Percentiles rank a stretch among this genome's conserved stretches.
phyloP scores from a whole-genome alignment of 1,140 invertebrate species.

The Drosophila bifasciata region DNA sequence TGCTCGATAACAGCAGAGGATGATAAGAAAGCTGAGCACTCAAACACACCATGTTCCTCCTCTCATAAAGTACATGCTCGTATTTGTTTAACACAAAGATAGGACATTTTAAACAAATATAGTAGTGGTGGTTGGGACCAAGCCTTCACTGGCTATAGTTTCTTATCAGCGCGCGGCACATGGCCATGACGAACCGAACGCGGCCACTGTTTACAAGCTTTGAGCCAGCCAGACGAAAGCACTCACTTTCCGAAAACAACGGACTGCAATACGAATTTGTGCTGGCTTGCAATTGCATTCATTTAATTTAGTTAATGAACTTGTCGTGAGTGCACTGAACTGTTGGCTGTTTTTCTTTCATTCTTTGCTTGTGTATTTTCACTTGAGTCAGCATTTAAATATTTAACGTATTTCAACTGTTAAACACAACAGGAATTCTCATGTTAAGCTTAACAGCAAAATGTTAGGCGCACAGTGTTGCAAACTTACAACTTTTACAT shows the following conservation, averaged over 20 bases:
- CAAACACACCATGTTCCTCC: no score
- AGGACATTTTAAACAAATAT: conserved; percentile 5
- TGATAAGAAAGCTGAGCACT: conserved; percentile 35
- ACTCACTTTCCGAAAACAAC: no score
- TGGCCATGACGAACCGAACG: no score
- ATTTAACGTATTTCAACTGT: conserved; percentile 5
- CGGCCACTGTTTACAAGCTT: no score
- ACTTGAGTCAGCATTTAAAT: conserved; percentile 36
- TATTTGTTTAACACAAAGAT: conserved; percentile 10
- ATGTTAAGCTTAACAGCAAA: not conserved
- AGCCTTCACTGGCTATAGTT: no score
- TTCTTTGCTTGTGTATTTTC: conserved; percentile 32
- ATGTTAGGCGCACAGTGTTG: conserved; percentile 4
- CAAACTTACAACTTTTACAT: not conserved
- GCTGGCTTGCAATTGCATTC: conserved; percentile 49
- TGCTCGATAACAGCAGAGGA: conserved; percentile 34
- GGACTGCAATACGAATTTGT: not conserved
- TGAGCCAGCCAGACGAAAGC: conserved; percentile 1
- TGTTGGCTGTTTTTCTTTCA: conserved; percentile 1
- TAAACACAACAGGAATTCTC: not conserved
- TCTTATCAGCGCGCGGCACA: no score
- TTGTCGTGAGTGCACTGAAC: conserved; percentile 40
- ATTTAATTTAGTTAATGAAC: conserved; percentile 56
- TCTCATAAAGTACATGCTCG: conserved; percentile 4
- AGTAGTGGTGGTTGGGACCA: not conserved